Evolutionary conservation across 53 echinoderm and acorn worm genomes (phyloP).

Genomic region (Stichopus horrens): DNA sequence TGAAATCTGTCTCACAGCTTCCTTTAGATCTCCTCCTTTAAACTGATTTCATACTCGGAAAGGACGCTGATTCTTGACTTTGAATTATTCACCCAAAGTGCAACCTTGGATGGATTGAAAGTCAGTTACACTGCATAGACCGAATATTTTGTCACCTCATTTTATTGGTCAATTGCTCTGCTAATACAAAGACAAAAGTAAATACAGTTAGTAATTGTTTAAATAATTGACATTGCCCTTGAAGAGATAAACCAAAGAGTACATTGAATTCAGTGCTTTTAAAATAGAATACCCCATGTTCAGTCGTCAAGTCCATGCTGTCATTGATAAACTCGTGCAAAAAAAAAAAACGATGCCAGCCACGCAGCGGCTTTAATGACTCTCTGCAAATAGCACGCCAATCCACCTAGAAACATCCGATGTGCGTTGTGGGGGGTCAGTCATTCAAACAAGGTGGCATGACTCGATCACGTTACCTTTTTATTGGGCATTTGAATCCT

Average conservation of each 20-base stretch:
- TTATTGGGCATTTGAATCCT: conserved; percentile 19
- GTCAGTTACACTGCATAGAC: too few species aligned
- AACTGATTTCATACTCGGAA: too few species aligned
- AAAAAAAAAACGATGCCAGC: too few species aligned
- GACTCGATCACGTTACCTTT: conserved; percentile 17
- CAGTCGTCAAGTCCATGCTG: too few species aligned
- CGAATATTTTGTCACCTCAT: neutral
- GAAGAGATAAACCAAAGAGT: neutral
- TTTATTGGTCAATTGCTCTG: neutral
- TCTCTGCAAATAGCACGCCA: neutral
- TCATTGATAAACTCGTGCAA: too few species aligned
- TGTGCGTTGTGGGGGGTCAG: conserved; percentile 17
- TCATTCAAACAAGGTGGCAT: conserved; percentile 22
- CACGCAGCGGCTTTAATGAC: neutral
- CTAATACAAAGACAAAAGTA: neutral
- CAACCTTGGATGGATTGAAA: too few species aligned
- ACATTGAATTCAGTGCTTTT: too few species aligned
- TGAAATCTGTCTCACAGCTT: too few species aligned
- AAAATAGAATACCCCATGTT: too few species aligned
- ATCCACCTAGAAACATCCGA: conserved; percentile 22
- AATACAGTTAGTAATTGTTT: conserved; percentile 3
- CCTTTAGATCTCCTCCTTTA: too few species aligned
- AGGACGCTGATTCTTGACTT: too few species aligned
- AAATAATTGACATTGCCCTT: neutral
- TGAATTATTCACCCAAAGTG: too few species aligned